Conservation (phyloP, 2,113 vertebrate genomes). For the Lycaon pictus region DNA sequence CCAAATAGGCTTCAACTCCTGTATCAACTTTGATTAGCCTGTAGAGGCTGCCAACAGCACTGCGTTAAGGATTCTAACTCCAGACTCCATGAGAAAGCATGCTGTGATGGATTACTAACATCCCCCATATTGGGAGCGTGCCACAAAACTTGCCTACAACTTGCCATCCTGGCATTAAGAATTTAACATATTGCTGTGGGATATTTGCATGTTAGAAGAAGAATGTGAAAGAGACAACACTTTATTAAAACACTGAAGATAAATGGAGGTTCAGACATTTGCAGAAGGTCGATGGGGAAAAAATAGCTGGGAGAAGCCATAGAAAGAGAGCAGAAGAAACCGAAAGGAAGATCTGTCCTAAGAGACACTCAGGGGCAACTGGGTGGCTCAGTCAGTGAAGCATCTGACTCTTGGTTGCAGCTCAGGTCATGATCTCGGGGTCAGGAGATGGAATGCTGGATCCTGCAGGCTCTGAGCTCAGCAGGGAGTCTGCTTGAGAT, state of each 20-base stretch:
- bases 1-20: not conserved
- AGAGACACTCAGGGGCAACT: not conserved
- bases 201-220: not conserved
- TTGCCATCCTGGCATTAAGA: not conserved
- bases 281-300: not conserved
- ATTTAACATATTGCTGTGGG: not conserved
- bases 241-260: not conserved
- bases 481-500: not conserved
- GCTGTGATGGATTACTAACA: not conserved
- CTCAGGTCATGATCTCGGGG: not conserved
- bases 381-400: not conserved
- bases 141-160: not conserved
- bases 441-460: not conserved
- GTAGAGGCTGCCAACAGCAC: not conserved
- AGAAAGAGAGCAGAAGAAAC: not conserved
- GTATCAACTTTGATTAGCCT: not conserved
- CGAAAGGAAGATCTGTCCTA: not conserved
- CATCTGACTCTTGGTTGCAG: not conserved
- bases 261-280: not conserved
- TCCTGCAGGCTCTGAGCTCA: not conserved
- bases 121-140: rapidly evolving
- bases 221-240: not conserved
- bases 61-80: not conserved
- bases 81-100: not conserved
- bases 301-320: not conserved